Base-by-base conservation (phyloP, 2,888 invertebrate genomes). In the Caenorhabditis sinica region DNA sequence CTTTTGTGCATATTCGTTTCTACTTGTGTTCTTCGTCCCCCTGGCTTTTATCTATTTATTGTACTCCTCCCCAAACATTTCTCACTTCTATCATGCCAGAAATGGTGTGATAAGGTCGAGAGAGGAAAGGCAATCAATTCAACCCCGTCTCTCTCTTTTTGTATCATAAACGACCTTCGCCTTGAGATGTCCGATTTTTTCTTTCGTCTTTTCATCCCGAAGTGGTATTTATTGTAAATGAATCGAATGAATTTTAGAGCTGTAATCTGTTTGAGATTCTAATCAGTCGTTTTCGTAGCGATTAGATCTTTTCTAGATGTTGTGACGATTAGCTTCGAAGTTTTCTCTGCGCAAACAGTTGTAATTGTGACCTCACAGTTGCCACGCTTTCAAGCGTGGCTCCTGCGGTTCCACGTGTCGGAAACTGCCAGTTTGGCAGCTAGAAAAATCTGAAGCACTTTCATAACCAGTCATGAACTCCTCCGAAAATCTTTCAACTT, bases 81-180 rank as follows among this genome's bases (percentile, higher is more conserved):
- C 58, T 56, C 25, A 17, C 30, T 72, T 36, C 23, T 56, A 75
- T 86, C 82, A 77, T 77, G 65, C 77, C 83, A 77, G 72, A 83
- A 83, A 83, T 83, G 83, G 83, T 77, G 83, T 83, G 83, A 83
- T 83, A 82, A 66, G 49, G 17, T 68, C 15, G 58, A 25, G 23
- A 15, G n/a, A n/a, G 23, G 20, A 17, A 9, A 11, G 28, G 15
- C 56, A 15, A 51, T 51, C 20, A 20, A 51, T 51, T 51, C 56
- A 56, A 56, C 15, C 28, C 28, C 28, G 4, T 28, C 15, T 40
- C 28, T 33, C 49, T 23, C 25, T 9, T 33, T 28, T 23, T 71
- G 60, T 60, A 53, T 33, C 49, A 51, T 53, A 45, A 20, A 60
- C 65, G 43, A 28, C 63, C 56, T 33, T 49, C 36, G 23, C 49